Percentiles rank a stretch among this genome's conserved stretches.
These are phyloP conservation scores for Chaetophractus vellerosus DNA, from an alignment of 2,797 vertebrate species.

Conservation along the genomic window DNA sequence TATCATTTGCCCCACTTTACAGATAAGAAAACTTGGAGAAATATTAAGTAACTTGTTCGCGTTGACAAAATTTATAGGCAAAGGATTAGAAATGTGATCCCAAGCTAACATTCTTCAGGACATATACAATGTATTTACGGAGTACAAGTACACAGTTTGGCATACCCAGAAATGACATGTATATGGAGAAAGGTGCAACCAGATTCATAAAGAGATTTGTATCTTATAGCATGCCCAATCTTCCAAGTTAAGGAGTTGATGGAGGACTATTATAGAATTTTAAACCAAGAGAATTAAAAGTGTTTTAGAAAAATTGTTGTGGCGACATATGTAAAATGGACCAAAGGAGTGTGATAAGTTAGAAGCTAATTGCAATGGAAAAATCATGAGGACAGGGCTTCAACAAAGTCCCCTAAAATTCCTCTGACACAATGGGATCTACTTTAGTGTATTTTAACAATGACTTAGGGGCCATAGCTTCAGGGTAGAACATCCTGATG, in stretches of 20 bases:
- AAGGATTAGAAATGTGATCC: not conserved
- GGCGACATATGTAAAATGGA: too few species aligned
- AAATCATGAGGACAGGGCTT: not conserved
- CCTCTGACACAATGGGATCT: not conserved
- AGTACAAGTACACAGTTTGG: not conserved
- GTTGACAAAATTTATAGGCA: not conserved
- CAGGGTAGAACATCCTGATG: too few species aligned
- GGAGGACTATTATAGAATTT: not conserved
- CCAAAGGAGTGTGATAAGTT: not conserved
- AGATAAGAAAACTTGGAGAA: not conserved
- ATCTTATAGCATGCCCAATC: not conserved
- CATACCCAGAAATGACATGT: not conserved
- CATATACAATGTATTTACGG: not conserved
- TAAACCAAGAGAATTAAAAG: not conserved
- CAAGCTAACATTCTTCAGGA: not conserved
- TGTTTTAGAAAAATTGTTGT: not conserved
- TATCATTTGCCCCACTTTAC: not conserved
- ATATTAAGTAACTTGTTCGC: not conserved
- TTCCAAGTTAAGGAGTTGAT: not conserved
- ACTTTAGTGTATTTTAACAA: not conserved
- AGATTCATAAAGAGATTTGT: not conserved
- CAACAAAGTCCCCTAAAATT: not conserved
- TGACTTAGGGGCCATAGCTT: not conserved
- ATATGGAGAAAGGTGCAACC: rapidly evolving
- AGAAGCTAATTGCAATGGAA: not conserved